phyloP scores from a whole-genome alignment of 2,113 vertebrate genomes.

The Bujurquina vittata region DNA sequence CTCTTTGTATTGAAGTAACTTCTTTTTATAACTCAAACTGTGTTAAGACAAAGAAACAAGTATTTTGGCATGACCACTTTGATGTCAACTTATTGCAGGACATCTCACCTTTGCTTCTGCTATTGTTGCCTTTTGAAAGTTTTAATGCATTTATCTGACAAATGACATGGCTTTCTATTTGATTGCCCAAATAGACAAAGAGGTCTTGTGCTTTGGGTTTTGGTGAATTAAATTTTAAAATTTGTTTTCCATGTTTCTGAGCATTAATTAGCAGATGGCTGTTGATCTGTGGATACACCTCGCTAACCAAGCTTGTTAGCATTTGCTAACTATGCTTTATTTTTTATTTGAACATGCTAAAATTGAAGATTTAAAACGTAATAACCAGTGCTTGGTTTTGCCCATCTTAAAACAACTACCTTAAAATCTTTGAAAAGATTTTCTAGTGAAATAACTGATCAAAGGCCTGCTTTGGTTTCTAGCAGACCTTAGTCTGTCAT shows the following conservation, averaged over 20 bases:
- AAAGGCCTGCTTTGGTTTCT: not conserved
- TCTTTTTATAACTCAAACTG: not conserved
- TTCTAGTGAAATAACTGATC: not conserved
- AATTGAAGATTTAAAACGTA: too few relatives aligned
- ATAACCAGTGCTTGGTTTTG: not conserved
- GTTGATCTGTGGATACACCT: too few relatives aligned
- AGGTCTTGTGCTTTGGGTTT: too few relatives aligned
- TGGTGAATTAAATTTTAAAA: too few relatives aligned
- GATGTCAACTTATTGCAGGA: too few relatives aligned
- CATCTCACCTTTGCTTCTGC: too few relatives aligned
- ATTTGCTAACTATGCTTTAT: too few relatives aligned
- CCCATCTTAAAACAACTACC: too few relatives aligned
- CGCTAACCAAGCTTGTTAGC: too few relatives aligned
- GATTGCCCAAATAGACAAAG: not conserved
- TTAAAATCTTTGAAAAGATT: not conserved
- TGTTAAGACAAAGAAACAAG: not conserved
- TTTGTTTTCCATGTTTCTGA: not conserved
- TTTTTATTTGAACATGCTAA: too few relatives aligned
- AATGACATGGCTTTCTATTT: not conserved
- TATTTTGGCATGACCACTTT: not conserved
- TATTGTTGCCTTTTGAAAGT: too few relatives aligned
- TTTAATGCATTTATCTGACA: not conserved
- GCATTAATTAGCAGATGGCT: too few relatives aligned
- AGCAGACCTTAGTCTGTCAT: not conserved
- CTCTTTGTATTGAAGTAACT: not conserved